phyloP scores from a whole-genome alignment of 2,113 vertebrate genomes.

The Oryctolagus cuniculus region mOryCun1.1 NC_091440.1:21898001-21898500 shows the following conservation, averaged over 20 bases:
- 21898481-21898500: background rate
- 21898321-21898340: background rate
- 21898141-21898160: background rate
- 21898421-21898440: background rate
- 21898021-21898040: background rate
- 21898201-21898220: background rate
- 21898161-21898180: background rate
- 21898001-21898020: background rate
- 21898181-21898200: background rate
- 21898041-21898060: background rate
- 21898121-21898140: background rate
- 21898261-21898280: background rate
- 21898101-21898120: background rate
- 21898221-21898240: background rate
- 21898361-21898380: background rate
- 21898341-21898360: background rate
- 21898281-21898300: background rate
- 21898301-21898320: background rate
- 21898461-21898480: slow-evolving; percentile 14
- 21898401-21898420: background rate
- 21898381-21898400: background rate
- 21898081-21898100: background rate
- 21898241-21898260: slow-evolving; percentile 4
- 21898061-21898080: background rate
- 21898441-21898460: background rate